Evolutionary conservation across 2,113 vertebrate species (phyloP).

Genomic region (Sander lucioperca): DNA sequence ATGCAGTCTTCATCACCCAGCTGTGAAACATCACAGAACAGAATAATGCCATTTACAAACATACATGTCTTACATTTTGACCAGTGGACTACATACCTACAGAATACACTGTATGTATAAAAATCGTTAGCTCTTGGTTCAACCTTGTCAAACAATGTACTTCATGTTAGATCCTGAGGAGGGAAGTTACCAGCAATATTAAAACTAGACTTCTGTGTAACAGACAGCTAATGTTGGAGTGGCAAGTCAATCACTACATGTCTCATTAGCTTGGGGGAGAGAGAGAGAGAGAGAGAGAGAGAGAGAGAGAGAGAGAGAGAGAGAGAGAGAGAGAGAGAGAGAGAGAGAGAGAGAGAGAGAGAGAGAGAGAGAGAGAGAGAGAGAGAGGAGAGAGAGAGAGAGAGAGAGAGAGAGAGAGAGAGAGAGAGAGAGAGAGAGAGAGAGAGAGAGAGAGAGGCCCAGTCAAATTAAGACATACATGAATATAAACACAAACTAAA

Average conservation of each 20-base stretch:
- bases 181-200: background rate
- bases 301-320: background rate
- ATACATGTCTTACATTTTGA: background rate
- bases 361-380: background rate
- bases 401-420: background rate
- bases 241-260: background rate
- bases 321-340: background rate
- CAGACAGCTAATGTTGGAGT: background rate
- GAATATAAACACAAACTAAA: background rate
- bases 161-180: background rate
- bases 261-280: background rate
- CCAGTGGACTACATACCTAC: background rate
- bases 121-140: background rate
- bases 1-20: constrained; percentile 96
- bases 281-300: background rate
- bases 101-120: background rate
- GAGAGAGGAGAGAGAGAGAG: too few species aligned
- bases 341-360: background rate
- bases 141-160: background rate
- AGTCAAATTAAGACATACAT: background rate
- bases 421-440: background rate
- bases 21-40: constrained; percentile 75
- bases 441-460: background rate
- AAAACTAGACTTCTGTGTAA: background rate
- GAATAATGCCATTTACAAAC: constrained; percentile 3